Evolutionary conservation across 2,797 vertebrate species (phyloP).

Genomic region (Pterois miles): DNA sequence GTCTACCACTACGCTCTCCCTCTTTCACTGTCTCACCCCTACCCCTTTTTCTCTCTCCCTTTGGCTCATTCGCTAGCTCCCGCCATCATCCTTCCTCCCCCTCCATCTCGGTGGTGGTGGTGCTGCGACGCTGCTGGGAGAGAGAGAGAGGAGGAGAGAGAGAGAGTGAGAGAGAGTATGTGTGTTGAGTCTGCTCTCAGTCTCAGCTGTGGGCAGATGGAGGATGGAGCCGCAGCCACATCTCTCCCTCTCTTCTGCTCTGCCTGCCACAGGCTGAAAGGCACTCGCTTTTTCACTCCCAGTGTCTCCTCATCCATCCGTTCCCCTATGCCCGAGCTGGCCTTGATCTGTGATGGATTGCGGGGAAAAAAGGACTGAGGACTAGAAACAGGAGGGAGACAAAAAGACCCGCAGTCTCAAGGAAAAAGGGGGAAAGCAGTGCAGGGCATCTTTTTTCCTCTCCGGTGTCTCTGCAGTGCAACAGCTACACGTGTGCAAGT

Average conservation of each 20-base stretch:
- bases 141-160: conserved; percentile 30
- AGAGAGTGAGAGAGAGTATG: conserved; percentile 24
- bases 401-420: conserved; percentile 61
- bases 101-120: conserved; percentile 74
- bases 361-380: conserved; percentile 61
- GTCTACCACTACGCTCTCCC: conserved; percentile 48
- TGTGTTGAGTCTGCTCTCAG: conserved; percentile 91
- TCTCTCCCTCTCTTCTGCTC: conserved; percentile 89
- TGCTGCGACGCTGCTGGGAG: conserved; percentile 80
- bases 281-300: conserved; percentile 77
- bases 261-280: conserved; percentile 92
- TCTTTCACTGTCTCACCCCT: neutral
- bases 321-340: conserved; percentile 56
- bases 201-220: conserved; percentile 95
- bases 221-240: conserved; percentile 88
- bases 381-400: conserved; percentile 60
- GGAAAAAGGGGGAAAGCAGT: conserved; percentile 48
- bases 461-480: conserved; percentile 56
- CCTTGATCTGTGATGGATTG: conserved; percentile 71
- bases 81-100: conserved; percentile 67
- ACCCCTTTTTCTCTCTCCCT: conserved; percentile 58
- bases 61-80: conserved; percentile 71
- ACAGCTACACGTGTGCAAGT: conserved; percentile 69
- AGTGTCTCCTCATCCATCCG: conserved; percentile 82
- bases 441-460: conserved; percentile 34